phyloP scores from a whole-genome alignment of 2,888 invertebrate species.

The Pherbina coryleti region DNA sequence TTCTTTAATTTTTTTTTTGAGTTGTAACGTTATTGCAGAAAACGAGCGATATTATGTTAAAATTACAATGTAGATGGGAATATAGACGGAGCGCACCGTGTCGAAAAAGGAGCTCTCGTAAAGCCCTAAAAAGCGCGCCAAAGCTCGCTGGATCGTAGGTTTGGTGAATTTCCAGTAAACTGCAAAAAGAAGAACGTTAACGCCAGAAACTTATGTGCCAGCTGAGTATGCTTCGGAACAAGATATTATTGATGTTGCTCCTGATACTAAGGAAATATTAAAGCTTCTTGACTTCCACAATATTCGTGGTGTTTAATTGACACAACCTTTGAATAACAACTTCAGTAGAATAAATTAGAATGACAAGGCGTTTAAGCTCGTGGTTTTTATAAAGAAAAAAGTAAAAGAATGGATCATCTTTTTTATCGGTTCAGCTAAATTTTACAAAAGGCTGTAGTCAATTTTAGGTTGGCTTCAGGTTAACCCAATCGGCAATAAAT shows the following conservation, averaged over 20 bases:
- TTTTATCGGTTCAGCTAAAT: no score
- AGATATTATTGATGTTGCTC: constrained; percentile 97
- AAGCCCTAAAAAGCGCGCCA: no score
- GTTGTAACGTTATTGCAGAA: no score
- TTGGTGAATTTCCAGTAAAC: constrained; percentile 98
- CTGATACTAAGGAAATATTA: constrained; percentile 99
- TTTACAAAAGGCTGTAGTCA: no score
- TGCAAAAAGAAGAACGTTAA: constrained; percentile 99
- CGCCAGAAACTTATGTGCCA: constrained; percentile 99
- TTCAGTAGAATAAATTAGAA: constrained; percentile 73
- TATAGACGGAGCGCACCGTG: no score
- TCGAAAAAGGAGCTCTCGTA: no score
- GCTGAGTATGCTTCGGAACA: constrained; percentile 96
- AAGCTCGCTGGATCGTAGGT: no score
- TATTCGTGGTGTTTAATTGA: constrained; percentile 90
- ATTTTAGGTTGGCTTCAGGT: no score
- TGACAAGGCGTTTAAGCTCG: constrained; percentile 44
- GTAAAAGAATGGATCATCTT: constrained; percentile 28
- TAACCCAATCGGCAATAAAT: no score
- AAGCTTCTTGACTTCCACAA: constrained; percentile 96
- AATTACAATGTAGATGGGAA: no score
- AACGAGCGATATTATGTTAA: no score
- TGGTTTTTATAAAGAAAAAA: constrained; percentile 43
- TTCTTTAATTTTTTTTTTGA: no score
- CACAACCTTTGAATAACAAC: constrained; percentile 80